Evolutionary conservation across 2,888 invertebrate species (phyloP).

Genomic region (Heteromurus nitidus): DNA sequence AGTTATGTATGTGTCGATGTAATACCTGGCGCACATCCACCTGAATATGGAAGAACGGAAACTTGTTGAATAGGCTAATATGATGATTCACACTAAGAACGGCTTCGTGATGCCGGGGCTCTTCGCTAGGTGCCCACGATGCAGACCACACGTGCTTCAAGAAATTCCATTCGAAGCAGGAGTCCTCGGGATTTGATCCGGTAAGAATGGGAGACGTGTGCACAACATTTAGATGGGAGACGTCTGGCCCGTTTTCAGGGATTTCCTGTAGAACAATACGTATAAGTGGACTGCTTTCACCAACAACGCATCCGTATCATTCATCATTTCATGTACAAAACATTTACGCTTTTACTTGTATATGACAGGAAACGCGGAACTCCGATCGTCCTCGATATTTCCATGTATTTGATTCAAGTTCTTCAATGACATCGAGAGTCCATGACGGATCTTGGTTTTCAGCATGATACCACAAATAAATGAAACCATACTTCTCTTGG

Average conservation of each 20-base stretch:
- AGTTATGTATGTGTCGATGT: background rate
- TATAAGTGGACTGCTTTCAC: background rate
- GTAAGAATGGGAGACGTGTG: conserved; percentile 77
- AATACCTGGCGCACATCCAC: conserved; percentile 66
- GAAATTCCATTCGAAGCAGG: conserved; percentile 53
- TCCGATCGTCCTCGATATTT: conserved; percentile 86
- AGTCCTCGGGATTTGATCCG: conserved; percentile 60
- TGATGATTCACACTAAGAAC: conserved; percentile 58
- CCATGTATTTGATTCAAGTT: conserved; percentile 79
- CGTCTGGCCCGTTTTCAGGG: conserved; percentile 92
- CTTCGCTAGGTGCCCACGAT: conserved; percentile 59
- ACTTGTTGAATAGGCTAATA: conserved; percentile 50
- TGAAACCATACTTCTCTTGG: conserved; percentile 83
- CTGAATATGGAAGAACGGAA: conserved; percentile 57
- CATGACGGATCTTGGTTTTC: conserved; percentile 83
- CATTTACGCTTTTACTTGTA: conserved; percentile 79
- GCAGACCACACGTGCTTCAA: conserved; percentile 67
- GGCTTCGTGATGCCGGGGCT: conserved; percentile 59
- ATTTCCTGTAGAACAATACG: conserved; percentile 81
- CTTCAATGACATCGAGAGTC: conserved; percentile 79
- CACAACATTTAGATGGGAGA: conserved; percentile 86
- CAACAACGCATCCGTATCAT: background rate
- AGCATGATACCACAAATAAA: conserved; percentile 90
- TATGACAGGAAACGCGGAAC: conserved; percentile 85
- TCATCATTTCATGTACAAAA: background rate